A percentile compares a stretch with the other conserved stretches of the same genome.
Conservation (phyloP, 2,888 invertebrate species). For the Reticulitermes lucifugus region DNA sequence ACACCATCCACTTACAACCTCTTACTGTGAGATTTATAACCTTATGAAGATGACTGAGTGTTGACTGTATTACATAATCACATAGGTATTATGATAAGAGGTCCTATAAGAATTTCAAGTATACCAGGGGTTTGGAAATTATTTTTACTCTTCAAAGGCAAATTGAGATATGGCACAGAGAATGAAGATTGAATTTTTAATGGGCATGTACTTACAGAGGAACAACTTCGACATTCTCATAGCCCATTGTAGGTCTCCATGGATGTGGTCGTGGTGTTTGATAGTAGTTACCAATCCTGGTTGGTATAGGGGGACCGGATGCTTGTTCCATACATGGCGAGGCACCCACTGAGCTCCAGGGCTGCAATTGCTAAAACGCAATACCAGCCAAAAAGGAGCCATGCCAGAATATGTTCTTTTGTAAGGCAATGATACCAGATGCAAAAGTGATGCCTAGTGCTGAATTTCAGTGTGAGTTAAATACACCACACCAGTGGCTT, state of each 20-base stretch:
- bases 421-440: no score
- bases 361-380: conserved; percentile 77
- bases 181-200: conserved; percentile 48
- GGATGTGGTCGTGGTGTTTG: conserved; percentile 81
- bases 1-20: no score
- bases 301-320: conserved; percentile 71
- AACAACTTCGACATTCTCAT: conserved; percentile 80
- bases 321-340: conserved; percentile 75
- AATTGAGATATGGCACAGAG: no score
- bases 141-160: no score
- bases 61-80: no score
- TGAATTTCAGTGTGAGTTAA: neutral
- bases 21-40: no score
- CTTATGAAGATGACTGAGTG: no score
- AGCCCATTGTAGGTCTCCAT: conserved; percentile 83
- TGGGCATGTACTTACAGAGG: conserved; percentile 69
- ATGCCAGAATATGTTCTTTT: no score
- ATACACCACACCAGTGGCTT: neutral
- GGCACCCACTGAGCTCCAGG: conserved; percentile 74
- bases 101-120: no score
- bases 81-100: no score
- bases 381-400: no score
- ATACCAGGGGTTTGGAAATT: no score
- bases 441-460: neutral
- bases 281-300: conserved; percentile 76